Conservation (phyloP, 2,797 vertebrate species). For the Danio kyathit region DNA sequence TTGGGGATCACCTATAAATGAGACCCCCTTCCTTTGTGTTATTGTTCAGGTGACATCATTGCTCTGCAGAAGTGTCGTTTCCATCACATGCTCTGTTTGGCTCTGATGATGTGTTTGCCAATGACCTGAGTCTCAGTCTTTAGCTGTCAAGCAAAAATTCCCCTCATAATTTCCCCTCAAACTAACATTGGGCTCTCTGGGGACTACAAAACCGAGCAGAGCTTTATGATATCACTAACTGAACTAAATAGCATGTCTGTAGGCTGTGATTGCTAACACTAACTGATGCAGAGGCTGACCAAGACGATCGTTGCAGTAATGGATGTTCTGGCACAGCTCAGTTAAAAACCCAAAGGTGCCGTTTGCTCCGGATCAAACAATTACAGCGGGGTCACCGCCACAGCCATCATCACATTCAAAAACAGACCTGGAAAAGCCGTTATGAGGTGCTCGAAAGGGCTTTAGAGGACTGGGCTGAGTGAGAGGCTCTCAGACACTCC, state of each 20-base stretch:
- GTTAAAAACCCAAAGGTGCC: conserved; percentile 40
- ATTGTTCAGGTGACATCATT: conserved; percentile 26
- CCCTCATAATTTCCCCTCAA: conserved; percentile 8
- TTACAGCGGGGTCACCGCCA: conserved; percentile 29
- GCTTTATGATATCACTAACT: conserved; percentile 39
- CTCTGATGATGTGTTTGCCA: conserved; percentile 12
- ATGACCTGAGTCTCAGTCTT: neutral
- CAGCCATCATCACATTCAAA: conserved; percentile 27
- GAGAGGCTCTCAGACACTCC: conserved; percentile 31
- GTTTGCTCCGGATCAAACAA: conserved; percentile 36
- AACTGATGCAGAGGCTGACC: conserved; percentile 19
- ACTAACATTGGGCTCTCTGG: neutral
- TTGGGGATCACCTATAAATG: neutral
- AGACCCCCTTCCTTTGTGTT: conserved; percentile 18
- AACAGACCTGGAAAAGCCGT: conserved; percentile 46
- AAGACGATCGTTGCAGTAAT: conserved; percentile 15
- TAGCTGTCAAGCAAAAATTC: conserved; percentile 17
- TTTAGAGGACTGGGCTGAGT: conserved; percentile 1
- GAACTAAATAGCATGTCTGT: conserved; percentile 26
- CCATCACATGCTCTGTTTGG: conserved; percentile 7
- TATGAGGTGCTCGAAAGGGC: conserved; percentile 3
- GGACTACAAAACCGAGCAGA: conserved; percentile 1
- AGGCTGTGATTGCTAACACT: conserved; percentile 33
- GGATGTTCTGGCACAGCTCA: conserved; percentile 2
- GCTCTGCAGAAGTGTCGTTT: conserved; percentile 9